Conservation (phyloP, 2,113 vertebrate genomes). For the Seriola quinqueradiata region DNA sequence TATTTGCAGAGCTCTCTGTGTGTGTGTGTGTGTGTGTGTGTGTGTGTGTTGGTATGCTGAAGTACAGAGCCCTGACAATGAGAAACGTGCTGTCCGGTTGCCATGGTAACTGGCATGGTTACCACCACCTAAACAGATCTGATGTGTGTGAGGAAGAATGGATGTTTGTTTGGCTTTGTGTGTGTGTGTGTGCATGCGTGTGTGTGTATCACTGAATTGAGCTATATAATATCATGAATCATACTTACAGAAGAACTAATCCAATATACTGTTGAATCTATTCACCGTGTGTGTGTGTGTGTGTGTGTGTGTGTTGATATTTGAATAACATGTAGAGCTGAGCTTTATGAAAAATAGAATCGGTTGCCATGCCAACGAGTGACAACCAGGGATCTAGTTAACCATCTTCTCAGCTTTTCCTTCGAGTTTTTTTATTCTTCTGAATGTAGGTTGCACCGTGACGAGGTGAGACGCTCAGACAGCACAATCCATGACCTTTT, state of each 20-base stretch:
- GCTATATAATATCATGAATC: slow-evolving; percentile 17
- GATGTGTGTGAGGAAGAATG: slow-evolving; percentile 23
- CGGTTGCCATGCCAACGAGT: slow-evolving; percentile 70
- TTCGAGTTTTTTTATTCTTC: background rate
- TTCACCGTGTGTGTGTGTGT: background rate
- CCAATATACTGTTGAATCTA: background rate
- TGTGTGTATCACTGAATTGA: slow-evolving; percentile 30
- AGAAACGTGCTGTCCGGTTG: slow-evolving; percentile 79
- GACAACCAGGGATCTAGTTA: slow-evolving; percentile 55
- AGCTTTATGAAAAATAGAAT: slow-evolving; percentile 57
- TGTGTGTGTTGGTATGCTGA: slow-evolving; percentile 66
- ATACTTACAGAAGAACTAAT: slow-evolving; percentile 14
- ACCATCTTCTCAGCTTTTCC: slow-evolving; percentile 34
- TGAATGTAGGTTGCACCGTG: background rate
- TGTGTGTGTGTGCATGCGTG: slow-evolving; percentile 26
- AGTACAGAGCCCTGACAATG: slow-evolving; percentile 69
- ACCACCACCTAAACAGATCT: slow-evolving; percentile 74
- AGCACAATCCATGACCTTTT: slow-evolving; percentile 3
- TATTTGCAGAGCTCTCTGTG: slow-evolving; percentile 8
- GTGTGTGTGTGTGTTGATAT: slow-evolving; percentile 7
- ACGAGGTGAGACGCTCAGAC: background rate
- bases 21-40: slow-evolving; percentile 7
- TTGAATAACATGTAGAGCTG: slow-evolving; percentile 41
- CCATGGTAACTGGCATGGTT: slow-evolving; percentile 85
- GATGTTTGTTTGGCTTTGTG: slow-evolving; percentile 8